These are phyloP conservation scores for Spinus pinus DNA, from an alignment of 2,797 vertebrate genomes.

Conservation along the genomic window DNA sequence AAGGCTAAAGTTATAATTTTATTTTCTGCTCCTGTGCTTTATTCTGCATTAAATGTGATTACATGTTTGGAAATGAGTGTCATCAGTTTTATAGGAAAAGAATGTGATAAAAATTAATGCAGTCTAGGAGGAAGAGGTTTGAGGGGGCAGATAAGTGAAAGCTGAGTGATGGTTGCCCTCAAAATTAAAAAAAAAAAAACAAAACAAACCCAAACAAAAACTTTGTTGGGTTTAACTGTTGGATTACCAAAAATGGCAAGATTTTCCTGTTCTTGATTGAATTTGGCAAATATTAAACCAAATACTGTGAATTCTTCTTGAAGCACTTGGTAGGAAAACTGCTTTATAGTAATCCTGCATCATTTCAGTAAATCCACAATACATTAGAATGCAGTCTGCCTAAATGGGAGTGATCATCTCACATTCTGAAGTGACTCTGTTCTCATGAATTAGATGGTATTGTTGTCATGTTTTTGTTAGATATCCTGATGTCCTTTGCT, in stretches of 20 bases:
- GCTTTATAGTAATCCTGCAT: neutral
- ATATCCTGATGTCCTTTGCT: neutral
- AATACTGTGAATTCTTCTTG: neutral
- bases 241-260: neutral
- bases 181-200: neutral
- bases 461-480: neutral
- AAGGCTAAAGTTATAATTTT: neutral
- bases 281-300: neutral
- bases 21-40: neutral
- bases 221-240: neutral
- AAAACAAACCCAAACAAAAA: fast-evolving
- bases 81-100: neutral
- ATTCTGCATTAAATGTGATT: neutral
- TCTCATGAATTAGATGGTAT: neutral
- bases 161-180: neutral
- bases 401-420: neutral
- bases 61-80: neutral
- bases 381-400: neutral
- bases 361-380: neutral
- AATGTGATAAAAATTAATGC: neutral
- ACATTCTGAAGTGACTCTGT: neutral
- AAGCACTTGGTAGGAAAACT: neutral
- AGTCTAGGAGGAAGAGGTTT: neutral
- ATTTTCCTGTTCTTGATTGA: neutral
- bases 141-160: neutral